A percentile compares a stretch with the other conserved stretches of the same genome.
Conservation (phyloP, 2,888 invertebrate species). For the Caenorhabditis afra region DNA sequence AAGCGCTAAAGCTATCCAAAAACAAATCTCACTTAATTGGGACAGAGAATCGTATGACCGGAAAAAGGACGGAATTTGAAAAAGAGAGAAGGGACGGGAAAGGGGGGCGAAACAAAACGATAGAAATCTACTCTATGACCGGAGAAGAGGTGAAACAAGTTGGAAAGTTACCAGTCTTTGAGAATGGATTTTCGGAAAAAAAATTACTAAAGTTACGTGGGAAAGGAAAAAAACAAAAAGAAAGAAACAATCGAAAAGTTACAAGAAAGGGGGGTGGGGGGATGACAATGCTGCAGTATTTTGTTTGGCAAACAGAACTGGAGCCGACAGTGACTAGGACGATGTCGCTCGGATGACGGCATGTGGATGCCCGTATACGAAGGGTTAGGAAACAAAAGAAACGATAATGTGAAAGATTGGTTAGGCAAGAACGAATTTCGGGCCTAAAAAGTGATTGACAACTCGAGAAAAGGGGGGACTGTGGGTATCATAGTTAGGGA, state of each 20-base stretch:
- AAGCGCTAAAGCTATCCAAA: constrained; percentile 55
- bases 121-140: constrained; percentile 48
- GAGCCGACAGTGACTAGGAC: constrained; percentile 46
- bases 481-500: constrained; percentile 11
- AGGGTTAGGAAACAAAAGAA: constrained; percentile 5
- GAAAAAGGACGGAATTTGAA: constrained; percentile 33
- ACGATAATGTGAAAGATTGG: constrained; percentile 6
- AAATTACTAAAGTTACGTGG: not conserved
- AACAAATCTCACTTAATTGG: constrained; percentile 33
- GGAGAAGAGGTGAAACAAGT: constrained; percentile 48
- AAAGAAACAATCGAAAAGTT: constrained; percentile 16
- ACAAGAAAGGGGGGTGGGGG: constrained; percentile 5
- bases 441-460: constrained; percentile 57
- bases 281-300: constrained; percentile 31
- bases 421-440: constrained; percentile 50
- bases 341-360: constrained; percentile 36
- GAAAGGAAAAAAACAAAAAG: constrained; percentile 9
- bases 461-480: constrained; percentile 1
- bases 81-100: constrained; percentile 2
- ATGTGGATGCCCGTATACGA: constrained; percentile 29
- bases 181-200: constrained; percentile 50
- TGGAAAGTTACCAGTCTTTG: constrained; percentile 37
- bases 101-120: constrained; percentile 22
- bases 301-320: constrained; percentile 39
- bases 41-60: constrained; percentile 35